Evolutionary conservation across 2,113 vertebrate species (phyloP), one percentile per base, ranked within the genome.

Genomic region (Ceyx melanurus): DNA sequence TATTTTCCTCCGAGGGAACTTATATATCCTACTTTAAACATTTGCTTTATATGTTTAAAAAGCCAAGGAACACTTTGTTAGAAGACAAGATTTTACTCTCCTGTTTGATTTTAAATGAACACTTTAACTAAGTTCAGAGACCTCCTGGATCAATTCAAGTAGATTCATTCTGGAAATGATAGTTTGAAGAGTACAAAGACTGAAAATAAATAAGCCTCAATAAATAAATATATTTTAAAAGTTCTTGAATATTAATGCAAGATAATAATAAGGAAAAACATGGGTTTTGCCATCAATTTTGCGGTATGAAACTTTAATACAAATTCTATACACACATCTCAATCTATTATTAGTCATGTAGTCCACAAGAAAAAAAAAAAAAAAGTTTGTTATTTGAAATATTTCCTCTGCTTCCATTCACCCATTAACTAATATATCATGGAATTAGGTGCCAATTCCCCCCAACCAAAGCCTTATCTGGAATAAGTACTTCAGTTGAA

Each of bases 41-140:
- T 93, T 96, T 97, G 37, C 29, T 96, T 88, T 92, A 9, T 46
- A 90, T 93, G 90, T 53, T 90, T 92, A 85, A 93, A 85, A 62
- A 61, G 51, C 42, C 80, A 77, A 93, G 54, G 50, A 92, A 70
- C 3, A 13, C 11, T 88, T 88, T 88, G 62, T 13, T 29, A 87
- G 57, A 95, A 86, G 31, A 54, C 2, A 25, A 73, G 43, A 15
- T 78, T 64, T 87, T 86, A 35, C 33, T 73, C 11, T 70, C 53
- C 5, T 29, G 8, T 37, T 89, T 84, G 37, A 37, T 48, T 89
- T 80, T 35, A 91, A 70, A 76, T 19, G 13, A 67, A 35, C 73
- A 4, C 12, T 73, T 87, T 57, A 90, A n/a, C 35, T 75, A 62
- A 54, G 12, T 73, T 80, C 25, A 74, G 31, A 74, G 26, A 43